Evolutionary conservation across 2,113 vertebrate species (phyloP), one percentile per base, ranked within the genome.

Genomic region (Trematomus loennbergii): DNA sequence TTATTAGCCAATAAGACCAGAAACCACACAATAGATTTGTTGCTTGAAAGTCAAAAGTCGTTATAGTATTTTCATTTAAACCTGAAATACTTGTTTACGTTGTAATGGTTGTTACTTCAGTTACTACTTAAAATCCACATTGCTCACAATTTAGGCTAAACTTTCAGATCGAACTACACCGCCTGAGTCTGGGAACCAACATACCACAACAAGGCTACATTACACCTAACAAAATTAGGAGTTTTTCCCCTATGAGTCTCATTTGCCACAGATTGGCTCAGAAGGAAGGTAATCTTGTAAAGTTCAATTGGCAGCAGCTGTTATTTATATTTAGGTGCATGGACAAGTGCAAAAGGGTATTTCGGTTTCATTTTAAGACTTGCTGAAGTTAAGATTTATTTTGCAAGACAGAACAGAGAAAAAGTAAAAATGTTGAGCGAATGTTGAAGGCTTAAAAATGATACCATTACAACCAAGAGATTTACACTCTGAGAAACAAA

Each of bases 111-210:
- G 36, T 8, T 40, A 8, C 6, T 40, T 40, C 36, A 40, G 36
- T 40, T 40, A 40, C 8, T 8, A 40, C 8, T 8, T 83, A 60
- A 54, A n/a, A 53, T 70, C 63, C 52, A 79, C 53, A 36, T 25
- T 52, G 25, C 9, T 81, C 52, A 69, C 29, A 73, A 75, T 81
- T 74, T 58, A 75, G 53, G n/a, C 73, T 55, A 68, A 81, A n/a
- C 50, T 12, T 25, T 69, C 25, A 18, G 58, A 76, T 85, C 77
- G 58, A 43, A 15, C 40, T 45, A 61, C 71, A 49, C 25, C 0
- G 3, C 43, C 50, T 65, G 54, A 33, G 36, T 75, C 60, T 69
- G 33, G 59, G 36, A 29, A 16, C 54, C 60, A 49, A 64, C 79
- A 63, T 25, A 78, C 29, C 46, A 65, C 33, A 72, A 10, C 1